Evolutionary conservation across 2,888 invertebrate genomes (phyloP).

Genomic region (Cataglyphis altisquamis): DNA sequence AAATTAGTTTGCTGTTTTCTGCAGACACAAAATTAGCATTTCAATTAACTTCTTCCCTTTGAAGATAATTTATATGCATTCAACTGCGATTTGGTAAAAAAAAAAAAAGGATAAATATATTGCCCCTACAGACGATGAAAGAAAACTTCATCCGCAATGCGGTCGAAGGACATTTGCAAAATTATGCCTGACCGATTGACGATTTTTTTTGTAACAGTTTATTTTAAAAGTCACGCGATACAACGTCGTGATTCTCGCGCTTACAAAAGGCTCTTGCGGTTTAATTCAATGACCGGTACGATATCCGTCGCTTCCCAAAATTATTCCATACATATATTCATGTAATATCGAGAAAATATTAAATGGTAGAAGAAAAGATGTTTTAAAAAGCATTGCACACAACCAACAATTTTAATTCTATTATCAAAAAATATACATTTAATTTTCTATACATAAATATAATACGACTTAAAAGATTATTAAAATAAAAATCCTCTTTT

Average conservation of each 20-base stretch:
- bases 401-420: background rate
- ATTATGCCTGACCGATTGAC: conserved; percentile 45
- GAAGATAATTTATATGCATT: background rate
- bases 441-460: background rate
- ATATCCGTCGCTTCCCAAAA: conserved; percentile 14
- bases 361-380: conserved; percentile 9
- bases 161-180: conserved; percentile 52
- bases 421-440: background rate
- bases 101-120: conserved; percentile 16
- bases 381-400: background rate
- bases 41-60: background rate
- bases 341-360: background rate
- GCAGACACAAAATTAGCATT: background rate
- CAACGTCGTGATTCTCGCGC: conserved; percentile 18
- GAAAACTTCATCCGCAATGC: conserved; percentile 65
- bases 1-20: background rate
- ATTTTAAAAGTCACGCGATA: conserved; percentile 55
- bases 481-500: background rate
- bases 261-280: conserved; percentile 22
- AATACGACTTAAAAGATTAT: background rate
- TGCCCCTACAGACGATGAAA: conserved; percentile 17
- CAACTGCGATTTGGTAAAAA: background rate
- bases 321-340: conserved; percentile 30
- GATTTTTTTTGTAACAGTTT: conserved; percentile 38
- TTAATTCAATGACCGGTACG: conserved; percentile 9